These are phyloP conservation scores for Pseudorhiza aurosa DNA, from an alignment of 30 jellyfish, hydroid and myxozoan genomes.

Conservation along the genomic window DNA sequence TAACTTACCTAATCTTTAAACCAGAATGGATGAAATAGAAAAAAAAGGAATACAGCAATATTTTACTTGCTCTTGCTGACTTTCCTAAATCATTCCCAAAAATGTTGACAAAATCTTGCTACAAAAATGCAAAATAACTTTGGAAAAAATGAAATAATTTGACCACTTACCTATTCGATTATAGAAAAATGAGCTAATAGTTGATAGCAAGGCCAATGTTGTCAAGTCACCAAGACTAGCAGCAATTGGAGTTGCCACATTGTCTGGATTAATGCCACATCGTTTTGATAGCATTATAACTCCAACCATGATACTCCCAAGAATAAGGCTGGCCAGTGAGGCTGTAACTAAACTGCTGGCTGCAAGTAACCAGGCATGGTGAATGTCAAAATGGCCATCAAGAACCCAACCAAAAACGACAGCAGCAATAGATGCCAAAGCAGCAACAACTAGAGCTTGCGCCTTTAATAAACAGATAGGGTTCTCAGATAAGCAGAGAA, in stretches of 20 bases:
- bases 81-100: too few species aligned
- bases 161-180: slow-evolving; percentile 73
- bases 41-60: too few species aligned
- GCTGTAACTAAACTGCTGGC: slow-evolving; percentile 96
- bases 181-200: slow-evolving; percentile 75
- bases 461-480: too few species aligned
- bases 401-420: slow-evolving; percentile 88
- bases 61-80: too few species aligned
- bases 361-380: slow-evolving; percentile 94
- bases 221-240: slow-evolving; percentile 97
- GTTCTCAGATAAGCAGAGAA: too few species aligned
- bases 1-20: too few species aligned
- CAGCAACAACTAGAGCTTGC: slow-evolving; percentile 97
- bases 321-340: slow-evolving; percentile 87
- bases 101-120: too few species aligned
- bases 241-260: slow-evolving; percentile 98
- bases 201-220: slow-evolving; percentile 92
- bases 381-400: slow-evolving; percentile 80
- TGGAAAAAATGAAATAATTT: too few species aligned
- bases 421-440: slow-evolving; percentile 94
- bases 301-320: slow-evolving; percentile 93
- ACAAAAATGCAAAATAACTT: too few species aligned
- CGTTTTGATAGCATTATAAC: slow-evolving; percentile 70
- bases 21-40: too few species aligned
- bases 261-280: slow-evolving; percentile 94